Conservation (phyloP, 1,140 invertebrate species). For the Charaxes varanes region DNA sequence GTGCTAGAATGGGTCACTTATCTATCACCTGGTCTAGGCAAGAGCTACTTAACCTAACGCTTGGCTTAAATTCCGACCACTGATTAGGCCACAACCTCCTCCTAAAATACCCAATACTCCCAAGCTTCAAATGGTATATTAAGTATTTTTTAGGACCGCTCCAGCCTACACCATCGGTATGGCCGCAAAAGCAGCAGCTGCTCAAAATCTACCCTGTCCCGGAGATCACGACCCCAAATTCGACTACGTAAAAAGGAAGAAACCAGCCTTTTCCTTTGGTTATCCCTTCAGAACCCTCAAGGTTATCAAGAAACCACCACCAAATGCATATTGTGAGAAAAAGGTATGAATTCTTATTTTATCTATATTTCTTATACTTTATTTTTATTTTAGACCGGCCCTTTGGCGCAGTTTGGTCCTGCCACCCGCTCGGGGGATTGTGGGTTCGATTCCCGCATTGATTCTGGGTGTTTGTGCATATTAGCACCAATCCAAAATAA, state of each 20-base stretch:
- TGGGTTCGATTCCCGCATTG: no score
- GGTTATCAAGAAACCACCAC: constrained; percentile 31
- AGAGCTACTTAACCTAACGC: no score
- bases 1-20: no score
- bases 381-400: not conserved
- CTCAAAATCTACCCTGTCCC: constrained; percentile 28
- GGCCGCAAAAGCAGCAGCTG: constrained; percentile 7
- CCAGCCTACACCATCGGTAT: constrained; percentile 42
- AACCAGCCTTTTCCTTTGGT: constrained; percentile 48
- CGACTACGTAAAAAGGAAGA: constrained; percentile 35
- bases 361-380: not conserved
- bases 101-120: no score
- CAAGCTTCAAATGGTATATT: no score
- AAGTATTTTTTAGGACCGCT: constrained; percentile 22
- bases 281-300: constrained; percentile 23
- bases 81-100: no score
- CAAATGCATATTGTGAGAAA: constrained; percentile 55
- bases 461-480: no score
- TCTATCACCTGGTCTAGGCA: no score
- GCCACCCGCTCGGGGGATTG: no score
- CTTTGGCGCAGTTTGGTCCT: no score
- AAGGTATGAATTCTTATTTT: constrained; percentile 30
- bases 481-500: no score
- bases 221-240: constrained; percentile 50
- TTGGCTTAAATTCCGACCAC: no score